Percentiles rank a stretch among this genome's conserved stretches.
These are phyloP conservation scores for Myioborus miniatus DNA, from an alignment of 2,797 vertebrate species.

Conservation along the genomic window DNA sequence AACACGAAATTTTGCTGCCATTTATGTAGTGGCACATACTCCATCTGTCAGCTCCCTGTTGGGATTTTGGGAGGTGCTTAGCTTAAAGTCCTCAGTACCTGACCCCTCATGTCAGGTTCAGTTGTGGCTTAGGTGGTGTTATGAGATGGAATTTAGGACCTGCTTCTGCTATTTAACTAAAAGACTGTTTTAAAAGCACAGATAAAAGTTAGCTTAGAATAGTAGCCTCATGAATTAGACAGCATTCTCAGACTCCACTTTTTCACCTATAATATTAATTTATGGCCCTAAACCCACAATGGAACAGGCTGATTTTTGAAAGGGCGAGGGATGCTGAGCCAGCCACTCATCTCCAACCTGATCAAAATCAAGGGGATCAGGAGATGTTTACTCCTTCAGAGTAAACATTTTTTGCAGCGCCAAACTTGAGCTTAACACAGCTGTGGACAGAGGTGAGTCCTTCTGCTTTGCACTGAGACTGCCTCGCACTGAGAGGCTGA, in stretches of 20 bases:
- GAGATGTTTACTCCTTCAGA: neutral
- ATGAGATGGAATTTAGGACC: neutral
- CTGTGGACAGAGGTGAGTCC: neutral
- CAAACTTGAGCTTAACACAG: neutral
- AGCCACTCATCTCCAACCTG: neutral
- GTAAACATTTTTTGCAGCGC: neutral
- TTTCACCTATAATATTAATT: neutral
- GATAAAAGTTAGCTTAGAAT: neutral
- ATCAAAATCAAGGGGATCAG: neutral
- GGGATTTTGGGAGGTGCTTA: neutral
- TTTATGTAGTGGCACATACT: fast-evolving
- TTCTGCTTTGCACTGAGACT: neutral
- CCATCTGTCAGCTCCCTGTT: neutral
- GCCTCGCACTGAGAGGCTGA: neutral
- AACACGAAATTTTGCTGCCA: fast-evolving
- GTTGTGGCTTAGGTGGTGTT: neutral
- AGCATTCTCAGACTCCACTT: neutral
- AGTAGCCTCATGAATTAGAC: neutral
- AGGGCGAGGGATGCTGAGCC: neutral
- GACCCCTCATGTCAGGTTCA: neutral
- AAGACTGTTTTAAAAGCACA: neutral
- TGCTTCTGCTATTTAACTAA: neutral
- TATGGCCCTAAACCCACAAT: neutral
- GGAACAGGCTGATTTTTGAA: neutral
- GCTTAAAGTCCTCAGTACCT: neutral